Percentiles rank a stretch among this genome's conserved stretches.
These are phyloP conservation scores for Pomacea canaliculata DNA, from an alignment of 2,888 invertebrate species.

Conservation along the genomic window DNA sequence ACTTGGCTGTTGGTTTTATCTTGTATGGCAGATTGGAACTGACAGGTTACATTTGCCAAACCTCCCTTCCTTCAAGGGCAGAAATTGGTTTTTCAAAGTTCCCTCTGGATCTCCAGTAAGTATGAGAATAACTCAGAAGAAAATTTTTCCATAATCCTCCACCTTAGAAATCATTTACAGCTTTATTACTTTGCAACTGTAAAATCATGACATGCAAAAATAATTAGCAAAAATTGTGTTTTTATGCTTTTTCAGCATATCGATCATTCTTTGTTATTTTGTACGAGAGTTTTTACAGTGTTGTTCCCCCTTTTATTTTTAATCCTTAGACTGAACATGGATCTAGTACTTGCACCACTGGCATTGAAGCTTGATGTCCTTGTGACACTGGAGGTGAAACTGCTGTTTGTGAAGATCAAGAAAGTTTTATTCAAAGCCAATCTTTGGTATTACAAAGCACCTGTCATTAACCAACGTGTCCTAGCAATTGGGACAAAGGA, in stretches of 20 bases:
- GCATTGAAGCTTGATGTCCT: conserved; percentile 28
- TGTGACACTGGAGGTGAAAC: conserved; percentile 24
- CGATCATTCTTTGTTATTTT: too few species aligned
- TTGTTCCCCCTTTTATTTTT: too few species aligned
- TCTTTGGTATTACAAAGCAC: conserved; percentile 36
- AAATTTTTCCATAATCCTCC: not conserved
- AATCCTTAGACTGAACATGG: conserved; percentile 30
- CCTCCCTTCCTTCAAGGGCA: conserved; percentile 47
- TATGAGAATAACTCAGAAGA: not conserved
- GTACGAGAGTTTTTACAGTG: too few species aligned
- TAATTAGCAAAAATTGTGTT: too few species aligned
- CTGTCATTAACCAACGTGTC: conserved; percentile 35
- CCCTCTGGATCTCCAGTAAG: conserved; percentile 51
- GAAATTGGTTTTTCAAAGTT: conserved; percentile 54
- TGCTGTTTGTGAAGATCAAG: conserved; percentile 19
- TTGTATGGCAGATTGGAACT: conserved; percentile 45
- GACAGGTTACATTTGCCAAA: conserved; percentile 45
- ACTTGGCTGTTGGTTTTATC: conserved; percentile 41
- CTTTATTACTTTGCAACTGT: too few species aligned
- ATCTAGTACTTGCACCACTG: conserved; percentile 37
- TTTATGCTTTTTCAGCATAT: too few species aligned
- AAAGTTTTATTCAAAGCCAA: conserved; percentile 32
- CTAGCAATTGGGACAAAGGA: conserved; percentile 32
- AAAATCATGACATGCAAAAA: too few species aligned
- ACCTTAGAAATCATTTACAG: not conserved